Conservation (phyloP, 2,113 vertebrate genomes). For the Scopus umbretta region DNA sequence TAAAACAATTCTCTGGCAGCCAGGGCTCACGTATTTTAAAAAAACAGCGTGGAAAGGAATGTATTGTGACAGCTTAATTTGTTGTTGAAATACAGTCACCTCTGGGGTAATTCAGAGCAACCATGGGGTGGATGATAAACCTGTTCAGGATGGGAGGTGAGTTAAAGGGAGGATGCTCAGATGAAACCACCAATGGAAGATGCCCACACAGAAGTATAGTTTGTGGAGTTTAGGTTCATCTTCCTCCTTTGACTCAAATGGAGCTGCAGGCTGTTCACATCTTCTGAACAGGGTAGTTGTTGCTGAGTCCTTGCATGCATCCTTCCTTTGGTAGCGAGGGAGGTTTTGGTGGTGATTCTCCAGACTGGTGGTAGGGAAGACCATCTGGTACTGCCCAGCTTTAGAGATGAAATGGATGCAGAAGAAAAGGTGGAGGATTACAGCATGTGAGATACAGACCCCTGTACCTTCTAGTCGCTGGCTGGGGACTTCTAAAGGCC, state of each 20-base stretch:
- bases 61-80: constrained; percentile 5
- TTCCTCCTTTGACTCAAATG: neutral
- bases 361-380: neutral
- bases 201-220: neutral
- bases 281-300: neutral
- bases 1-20: neutral
- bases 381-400: neutral
- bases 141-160: neutral
- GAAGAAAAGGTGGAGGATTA: neutral
- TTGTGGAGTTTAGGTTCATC: neutral
- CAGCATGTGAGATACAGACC: neutral
- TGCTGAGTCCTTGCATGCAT: neutral
- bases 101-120: neutral
- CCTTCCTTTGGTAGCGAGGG: neutral
- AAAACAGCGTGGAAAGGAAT: neutral
- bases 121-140: neutral
- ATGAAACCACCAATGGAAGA: neutral
- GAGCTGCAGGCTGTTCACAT: neutral
- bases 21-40: neutral
- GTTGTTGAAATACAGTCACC: constrained; percentile 1
- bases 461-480: neutral
- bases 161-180: neutral
- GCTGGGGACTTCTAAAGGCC: neutral
- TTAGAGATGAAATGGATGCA: neutral
- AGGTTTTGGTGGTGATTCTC: neutral